phyloP scores from a whole-genome alignment of 2,888 invertebrate species.

The Spodoptera littoralis region DNA sequence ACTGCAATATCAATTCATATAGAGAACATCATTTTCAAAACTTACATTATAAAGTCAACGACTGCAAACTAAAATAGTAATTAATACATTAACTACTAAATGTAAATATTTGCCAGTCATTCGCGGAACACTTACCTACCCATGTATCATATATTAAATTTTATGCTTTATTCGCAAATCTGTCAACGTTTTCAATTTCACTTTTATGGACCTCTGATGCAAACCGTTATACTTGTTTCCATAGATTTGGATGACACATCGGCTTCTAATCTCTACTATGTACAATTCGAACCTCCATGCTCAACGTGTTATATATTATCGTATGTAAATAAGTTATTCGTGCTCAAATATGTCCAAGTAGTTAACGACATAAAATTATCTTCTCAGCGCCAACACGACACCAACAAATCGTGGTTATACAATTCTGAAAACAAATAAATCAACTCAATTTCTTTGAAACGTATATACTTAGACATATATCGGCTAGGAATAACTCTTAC shows the following conservation, averaged over 20 bases:
- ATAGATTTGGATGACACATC: too few relatives aligned
- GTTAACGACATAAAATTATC: slow-evolving; percentile 50
- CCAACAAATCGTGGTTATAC: slow-evolving; percentile 50
- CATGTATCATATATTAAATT: slow-evolving; percentile 3
- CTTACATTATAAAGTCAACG: slow-evolving; percentile 25
- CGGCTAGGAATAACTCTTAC: slow-evolving; percentile 44
- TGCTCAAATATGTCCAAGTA: slow-evolving; percentile 42
- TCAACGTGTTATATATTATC: slow-evolving; percentile 7
- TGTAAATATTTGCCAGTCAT: slow-evolving; percentile 5
- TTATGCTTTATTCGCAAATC: too few relatives aligned
- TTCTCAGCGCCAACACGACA: slow-evolving; percentile 37
- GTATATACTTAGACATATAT: slow-evolving; percentile 14
- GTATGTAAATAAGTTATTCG: slow-evolving; percentile 19
- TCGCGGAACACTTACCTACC: slow-evolving; percentile 1
- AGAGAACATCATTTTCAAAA: slow-evolving; percentile 14
- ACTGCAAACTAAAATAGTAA: slow-evolving; percentile 23
- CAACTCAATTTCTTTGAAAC: slow-evolving; percentile 41
- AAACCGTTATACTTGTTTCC: too few relatives aligned
- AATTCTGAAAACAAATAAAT: slow-evolving; percentile 56
- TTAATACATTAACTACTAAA: slow-evolving; percentile 5
- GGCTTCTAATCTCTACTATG: too few relatives aligned
- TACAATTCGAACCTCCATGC: too few relatives aligned
- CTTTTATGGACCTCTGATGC: too few relatives aligned
- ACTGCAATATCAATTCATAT: slow-evolving; percentile 33
- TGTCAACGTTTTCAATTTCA: neutral